phyloP scores from a whole-genome alignment of 2,888 invertebrate species.

The Smittia sp. region DNA sequence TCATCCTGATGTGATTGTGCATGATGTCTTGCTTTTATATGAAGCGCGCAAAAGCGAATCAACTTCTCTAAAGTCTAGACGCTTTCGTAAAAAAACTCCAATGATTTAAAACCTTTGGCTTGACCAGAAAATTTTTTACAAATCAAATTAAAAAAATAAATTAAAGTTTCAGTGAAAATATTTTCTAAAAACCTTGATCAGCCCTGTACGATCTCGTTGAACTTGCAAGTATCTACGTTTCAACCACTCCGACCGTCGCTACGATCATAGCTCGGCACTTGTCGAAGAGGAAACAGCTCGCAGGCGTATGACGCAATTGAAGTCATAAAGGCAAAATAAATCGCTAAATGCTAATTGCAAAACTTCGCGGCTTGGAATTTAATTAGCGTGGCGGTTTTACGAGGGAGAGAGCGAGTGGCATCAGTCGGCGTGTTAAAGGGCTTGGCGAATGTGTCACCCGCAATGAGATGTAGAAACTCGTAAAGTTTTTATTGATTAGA shows the following conservation, averaged over 20 bases:
- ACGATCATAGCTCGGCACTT: neutral
- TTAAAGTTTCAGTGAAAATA: too few relatives aligned
- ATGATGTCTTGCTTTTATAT: too few relatives aligned
- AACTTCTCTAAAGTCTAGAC: too few relatives aligned
- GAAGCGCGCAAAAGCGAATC: too few relatives aligned
- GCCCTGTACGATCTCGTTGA: too few relatives aligned
- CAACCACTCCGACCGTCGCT: too few relatives aligned
- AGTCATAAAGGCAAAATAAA: neutral
- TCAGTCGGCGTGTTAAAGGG: neutral
- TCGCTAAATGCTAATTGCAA: slow-evolving; percentile 16
- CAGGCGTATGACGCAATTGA: neutral
- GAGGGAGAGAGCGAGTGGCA: neutral
- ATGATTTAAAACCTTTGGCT: too few relatives aligned
- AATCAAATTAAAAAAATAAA: too few relatives aligned
- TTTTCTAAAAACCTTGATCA: too few relatives aligned
- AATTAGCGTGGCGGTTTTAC: neutral
- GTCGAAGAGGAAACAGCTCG: neutral
- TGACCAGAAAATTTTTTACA: too few relatives aligned
- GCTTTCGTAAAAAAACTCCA: too few relatives aligned
- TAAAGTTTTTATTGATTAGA: neutral
- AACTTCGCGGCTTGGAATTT: neutral
- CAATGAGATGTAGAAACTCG: neutral
- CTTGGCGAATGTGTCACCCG: neutral
- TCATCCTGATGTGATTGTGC: too few relatives aligned
- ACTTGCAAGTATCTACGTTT: neutral